Base-by-base conservation (phyloP, 2,888 invertebrate genomes). In the Acronicta alni region DNA sequence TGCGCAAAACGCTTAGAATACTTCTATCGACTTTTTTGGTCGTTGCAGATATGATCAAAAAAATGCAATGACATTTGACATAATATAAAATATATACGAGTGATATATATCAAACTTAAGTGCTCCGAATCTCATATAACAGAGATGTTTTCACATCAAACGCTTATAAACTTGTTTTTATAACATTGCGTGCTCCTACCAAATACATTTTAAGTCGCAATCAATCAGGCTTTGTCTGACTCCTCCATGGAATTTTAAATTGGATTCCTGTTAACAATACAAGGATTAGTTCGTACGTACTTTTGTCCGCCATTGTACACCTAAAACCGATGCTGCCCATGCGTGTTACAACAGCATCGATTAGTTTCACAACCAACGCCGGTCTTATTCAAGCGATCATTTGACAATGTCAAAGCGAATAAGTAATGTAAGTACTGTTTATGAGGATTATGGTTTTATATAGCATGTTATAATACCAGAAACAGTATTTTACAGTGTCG, bases 201-300 rank as follows among this genome's bases (percentile, higher is more conserved):
- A 79, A 85, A 89, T 79, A 86, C 83, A 80, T 85, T 88, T 89
- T 84, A 88, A 89, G 82, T 81, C 79, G 83, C 85, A 87, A 93
- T 93, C 93, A 91, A 93, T 93, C 93, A 92, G 79, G 91, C 91
- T 92, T 90, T 89, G 91, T 89, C 88, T 83, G 88, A 82, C 76
- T 83, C 72, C 77, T 86, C 88, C 83, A 88, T 90, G 86, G 89
- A 90, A 88, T 92, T 92, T 93, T 89, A 93, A 93, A 93, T 93
- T 93, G 93, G 90, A 93, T 92, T 89, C 84, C 83, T 84, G 88
- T 88, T 89, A 88, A 93, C 93, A 93, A 93, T 93, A 86, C 88
- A 77, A 64, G 92, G 93, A 91, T 93, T 93, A 93, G 85, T 83
- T 72, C 72, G 84, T 76, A 77, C 73, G 81, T 83, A 86, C 87